phyloP scores from a whole-genome alignment of 1,140 invertebrate species.

The Drosophila pseudoobscura region DNA sequence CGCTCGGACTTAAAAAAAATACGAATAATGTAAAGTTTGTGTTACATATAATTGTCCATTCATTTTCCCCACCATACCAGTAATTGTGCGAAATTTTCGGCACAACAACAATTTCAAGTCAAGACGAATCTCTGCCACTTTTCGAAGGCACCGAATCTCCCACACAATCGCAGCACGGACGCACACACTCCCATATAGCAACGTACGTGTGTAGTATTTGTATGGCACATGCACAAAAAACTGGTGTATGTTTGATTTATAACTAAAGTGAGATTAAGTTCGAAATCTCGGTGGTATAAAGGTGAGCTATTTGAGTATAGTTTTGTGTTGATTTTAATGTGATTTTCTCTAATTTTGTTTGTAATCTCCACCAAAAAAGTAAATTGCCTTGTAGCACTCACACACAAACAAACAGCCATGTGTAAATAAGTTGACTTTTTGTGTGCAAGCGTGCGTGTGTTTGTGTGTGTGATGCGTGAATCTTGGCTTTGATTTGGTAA shows the following conservation, averaged over 20 bases:
- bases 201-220: too few relatives aligned
- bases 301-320: slow-evolving; percentile 23
- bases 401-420: neutral
- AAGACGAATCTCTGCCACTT: too few relatives aligned
- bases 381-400: slow-evolving; percentile 11
- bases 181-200: too few relatives aligned
- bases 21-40: too few relatives aligned
- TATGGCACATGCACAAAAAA: slow-evolving; percentile 22
- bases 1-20: too few relatives aligned
- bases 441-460: neutral
- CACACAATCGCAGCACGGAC: too few relatives aligned
- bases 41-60: too few relatives aligned
- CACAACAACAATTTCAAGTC: too few relatives aligned
- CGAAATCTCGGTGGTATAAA: slow-evolving; percentile 32
- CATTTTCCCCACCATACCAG: too few relatives aligned
- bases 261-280: slow-evolving; percentile 34
- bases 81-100: too few relatives aligned
- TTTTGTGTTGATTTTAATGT: neutral
- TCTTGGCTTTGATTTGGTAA: slow-evolving; percentile 40
- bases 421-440: neutral
- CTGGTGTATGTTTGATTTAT: slow-evolving; percentile 2
- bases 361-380: slow-evolving; percentile 11
- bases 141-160: too few relatives aligned
- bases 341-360: slow-evolving; percentile 4
- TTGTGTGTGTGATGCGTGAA: slow-evolving; percentile 23